Evolutionary conservation across 2,888 invertebrate species (phyloP).

Genomic region (Phasia obesa): DNA sequence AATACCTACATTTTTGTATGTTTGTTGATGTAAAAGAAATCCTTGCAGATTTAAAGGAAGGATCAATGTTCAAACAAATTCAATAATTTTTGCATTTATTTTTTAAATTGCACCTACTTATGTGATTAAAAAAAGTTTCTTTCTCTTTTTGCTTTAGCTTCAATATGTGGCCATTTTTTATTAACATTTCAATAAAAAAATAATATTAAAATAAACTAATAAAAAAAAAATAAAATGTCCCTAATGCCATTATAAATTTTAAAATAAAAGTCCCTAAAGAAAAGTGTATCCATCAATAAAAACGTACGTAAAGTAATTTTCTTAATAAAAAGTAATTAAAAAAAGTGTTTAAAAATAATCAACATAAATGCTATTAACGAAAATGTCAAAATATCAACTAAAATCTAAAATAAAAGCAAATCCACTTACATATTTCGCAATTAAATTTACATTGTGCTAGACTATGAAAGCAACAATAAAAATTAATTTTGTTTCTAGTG

Average conservation of each 20-base stretch:
- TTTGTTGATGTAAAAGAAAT: background rate
- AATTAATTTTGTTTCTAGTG: conserved; percentile 4
- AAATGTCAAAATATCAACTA: conserved; percentile 31
- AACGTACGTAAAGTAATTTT: conserved; percentile 52
- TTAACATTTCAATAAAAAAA: conserved; percentile 51
- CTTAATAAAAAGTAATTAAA: conserved; percentile 30
- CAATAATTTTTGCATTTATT: conserved; percentile 59
- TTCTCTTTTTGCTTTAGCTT: conserved; percentile 48
- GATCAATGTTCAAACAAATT: background rate
- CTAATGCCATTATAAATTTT: conserved; percentile 10
- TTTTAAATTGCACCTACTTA: background rate
- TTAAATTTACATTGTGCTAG: conserved; percentile 39
- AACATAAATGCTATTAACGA: background rate
- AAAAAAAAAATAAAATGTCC: conserved; percentile 17
- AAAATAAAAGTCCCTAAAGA: conserved; percentile 25
- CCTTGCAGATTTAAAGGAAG: background rate
- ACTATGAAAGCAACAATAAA: conserved; percentile 56
- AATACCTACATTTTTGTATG: no score
- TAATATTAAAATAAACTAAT: conserved; percentile 49
- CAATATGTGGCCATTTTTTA: conserved; percentile 60
- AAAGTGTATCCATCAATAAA: conserved; percentile 53
- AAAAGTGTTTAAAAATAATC: conserved; percentile 16
- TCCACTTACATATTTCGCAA: conserved; percentile 30
- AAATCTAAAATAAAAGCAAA: no score
- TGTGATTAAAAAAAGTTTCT: background rate